A percentile compares a stretch with the other conserved stretches of the same genome.
phyloP scores from a whole-genome alignment of 2,113 vertebrate species.

The Symphodus melops region DNA sequence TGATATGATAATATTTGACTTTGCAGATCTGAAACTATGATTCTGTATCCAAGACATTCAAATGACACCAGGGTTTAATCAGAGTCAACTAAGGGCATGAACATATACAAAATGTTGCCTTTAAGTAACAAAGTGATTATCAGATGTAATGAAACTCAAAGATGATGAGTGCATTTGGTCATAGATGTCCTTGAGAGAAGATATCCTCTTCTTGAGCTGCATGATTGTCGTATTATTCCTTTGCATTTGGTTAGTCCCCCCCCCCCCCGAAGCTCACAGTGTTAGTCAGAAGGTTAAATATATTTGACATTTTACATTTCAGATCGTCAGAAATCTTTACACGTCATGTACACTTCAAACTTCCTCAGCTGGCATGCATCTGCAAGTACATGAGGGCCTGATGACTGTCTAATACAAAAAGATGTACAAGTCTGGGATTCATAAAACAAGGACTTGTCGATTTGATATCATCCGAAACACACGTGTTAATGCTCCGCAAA shows the following conservation, averaged over 20 bases:
- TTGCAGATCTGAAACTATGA: not conserved
- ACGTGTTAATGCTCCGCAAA: not conserved
- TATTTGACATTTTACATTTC: conserved; percentile 1
- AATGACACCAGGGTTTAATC: not conserved
- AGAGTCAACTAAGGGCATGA: not conserved
- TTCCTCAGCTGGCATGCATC: not conserved
- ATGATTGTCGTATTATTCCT: too few relatives aligned
- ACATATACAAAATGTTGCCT: not conserved
- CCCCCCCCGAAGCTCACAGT: conserved; percentile 19
- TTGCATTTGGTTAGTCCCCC: not conserved
- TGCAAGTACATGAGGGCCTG: conserved; percentile 37
- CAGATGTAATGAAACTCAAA: not conserved
- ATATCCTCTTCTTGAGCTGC: too few relatives aligned
- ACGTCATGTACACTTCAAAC: not conserved
- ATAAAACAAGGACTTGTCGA: conserved; percentile 15
- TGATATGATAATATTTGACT: not conserved
- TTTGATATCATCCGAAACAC: conserved; percentile 11
- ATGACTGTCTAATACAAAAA: too few relatives aligned
- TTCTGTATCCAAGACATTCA: not conserved
- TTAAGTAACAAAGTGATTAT: not conserved
- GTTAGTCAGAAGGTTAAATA: not conserved
- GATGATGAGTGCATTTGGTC: conserved; percentile 6
- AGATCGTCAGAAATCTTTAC: not conserved
- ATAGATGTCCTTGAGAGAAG: not conserved
- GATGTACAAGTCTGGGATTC: not conserved